Conservation (phyloP, 2,888 invertebrate species). For the Chironomus tentans region DNA sequence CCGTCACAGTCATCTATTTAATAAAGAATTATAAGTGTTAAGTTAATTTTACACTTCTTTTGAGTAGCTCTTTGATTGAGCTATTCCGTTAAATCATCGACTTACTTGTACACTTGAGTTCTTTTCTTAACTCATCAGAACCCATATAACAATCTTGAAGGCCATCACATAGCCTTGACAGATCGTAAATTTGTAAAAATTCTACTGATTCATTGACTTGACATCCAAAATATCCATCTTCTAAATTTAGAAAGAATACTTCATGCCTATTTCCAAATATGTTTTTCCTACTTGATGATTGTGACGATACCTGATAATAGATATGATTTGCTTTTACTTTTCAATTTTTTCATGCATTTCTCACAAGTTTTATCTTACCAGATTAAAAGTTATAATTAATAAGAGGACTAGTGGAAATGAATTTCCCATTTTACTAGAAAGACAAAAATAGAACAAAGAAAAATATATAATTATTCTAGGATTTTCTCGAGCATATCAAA, state of each 20-base stretch:
- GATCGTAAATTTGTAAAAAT: constrained; percentile 87
- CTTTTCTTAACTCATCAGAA: constrained; percentile 80
- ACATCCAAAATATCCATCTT: constrained; percentile 95
- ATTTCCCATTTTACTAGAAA: not conserved
- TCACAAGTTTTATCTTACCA: not conserved
- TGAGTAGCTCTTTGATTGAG: too few species aligned
- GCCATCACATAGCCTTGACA: constrained; percentile 90
- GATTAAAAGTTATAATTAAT: not conserved
- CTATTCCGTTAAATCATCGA: constrained; percentile 29
- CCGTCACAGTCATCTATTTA: constrained; percentile 79
- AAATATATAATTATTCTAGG: too few species aligned
- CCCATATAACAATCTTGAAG: constrained; percentile 82
- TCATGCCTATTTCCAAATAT: constrained; percentile 69
- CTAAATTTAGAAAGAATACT: constrained; percentile 92
- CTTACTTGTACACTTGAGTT: constrained; percentile 91
- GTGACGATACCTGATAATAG: constrained; percentile 45
- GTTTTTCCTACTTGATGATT: constrained; percentile 62
- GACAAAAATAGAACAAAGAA: too few species aligned
- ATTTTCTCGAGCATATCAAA: too few species aligned
- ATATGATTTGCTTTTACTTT: not conserved
- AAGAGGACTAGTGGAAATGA: not conserved
- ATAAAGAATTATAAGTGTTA: constrained; percentile 32
- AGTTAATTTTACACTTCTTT: constrained; percentile 6
- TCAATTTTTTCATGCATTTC: not conserved
- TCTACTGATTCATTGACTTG: constrained; percentile 95